Conservation (phyloP, 2,113 vertebrate genomes). For the Platysteira castanea region DNA sequence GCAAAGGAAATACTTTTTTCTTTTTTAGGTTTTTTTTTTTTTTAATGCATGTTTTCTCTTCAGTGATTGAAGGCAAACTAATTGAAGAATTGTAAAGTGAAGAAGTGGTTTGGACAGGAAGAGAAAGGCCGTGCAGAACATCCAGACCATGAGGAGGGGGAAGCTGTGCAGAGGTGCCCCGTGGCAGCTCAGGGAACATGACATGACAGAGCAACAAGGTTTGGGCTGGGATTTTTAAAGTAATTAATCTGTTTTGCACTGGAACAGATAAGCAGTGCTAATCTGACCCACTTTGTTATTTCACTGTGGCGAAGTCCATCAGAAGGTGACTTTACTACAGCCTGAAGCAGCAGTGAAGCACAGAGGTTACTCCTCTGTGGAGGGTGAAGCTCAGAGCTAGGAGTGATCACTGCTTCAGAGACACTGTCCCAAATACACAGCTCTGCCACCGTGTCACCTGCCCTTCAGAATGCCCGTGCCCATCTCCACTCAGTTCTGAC, state of each 20-base stretch:
- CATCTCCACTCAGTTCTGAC: not conserved
- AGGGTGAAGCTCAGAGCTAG: not conserved
- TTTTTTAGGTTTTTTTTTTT: accelerated
- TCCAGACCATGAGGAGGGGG: not conserved
- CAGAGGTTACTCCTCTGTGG: not conserved
- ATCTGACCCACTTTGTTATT: not conserved
- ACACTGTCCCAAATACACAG: not conserved
- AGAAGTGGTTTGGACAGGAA: not conserved
- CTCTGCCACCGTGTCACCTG: not conserved
- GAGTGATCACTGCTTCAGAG: not conserved
- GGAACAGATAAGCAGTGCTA: not conserved
- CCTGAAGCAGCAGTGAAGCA: not conserved
- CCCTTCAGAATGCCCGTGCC: not conserved
- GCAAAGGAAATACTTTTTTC: not conserved
- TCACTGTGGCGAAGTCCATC: not conserved
- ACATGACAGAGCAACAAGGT: not conserved
- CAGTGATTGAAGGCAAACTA: not conserved
- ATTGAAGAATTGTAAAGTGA: not conserved
- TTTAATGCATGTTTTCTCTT: not conserved
- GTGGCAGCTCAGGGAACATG: not conserved
- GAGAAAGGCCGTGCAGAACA: not conserved
- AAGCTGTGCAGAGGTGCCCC: not conserved
- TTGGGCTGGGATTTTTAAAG: not conserved
- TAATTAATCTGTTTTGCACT: not conserved
- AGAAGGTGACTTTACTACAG: not conserved